These are phyloP conservation scores for Pseudotriccus pelzelni DNA, from an alignment of 2,797 vertebrate species.

Conservation along the genomic window DNA sequence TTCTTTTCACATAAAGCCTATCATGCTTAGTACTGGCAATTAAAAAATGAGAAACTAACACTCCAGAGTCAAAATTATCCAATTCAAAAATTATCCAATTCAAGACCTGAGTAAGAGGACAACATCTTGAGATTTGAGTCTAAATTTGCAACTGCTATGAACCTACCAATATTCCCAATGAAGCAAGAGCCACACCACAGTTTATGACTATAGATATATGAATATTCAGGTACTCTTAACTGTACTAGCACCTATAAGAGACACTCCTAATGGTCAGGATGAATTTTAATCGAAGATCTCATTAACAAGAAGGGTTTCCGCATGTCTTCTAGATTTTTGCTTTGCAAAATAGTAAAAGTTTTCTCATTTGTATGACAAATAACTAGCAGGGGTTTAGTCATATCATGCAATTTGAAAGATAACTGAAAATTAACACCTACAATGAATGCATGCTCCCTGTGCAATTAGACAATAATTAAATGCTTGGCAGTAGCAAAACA, in stretches of 20 bases:
- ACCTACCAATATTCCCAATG: not conserved
- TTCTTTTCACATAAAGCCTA: not conserved
- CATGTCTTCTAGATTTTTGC: not conserved
- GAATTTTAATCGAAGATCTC: not conserved
- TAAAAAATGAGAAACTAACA: not conserved
- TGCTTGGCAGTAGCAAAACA: not conserved
- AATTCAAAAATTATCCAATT: not conserved
- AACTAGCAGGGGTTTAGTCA: not conserved
- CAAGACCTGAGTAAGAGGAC: not conserved
- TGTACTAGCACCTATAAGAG: not conserved
- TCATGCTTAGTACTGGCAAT: not conserved
- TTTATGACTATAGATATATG: not conserved
- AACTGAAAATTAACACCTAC: not conserved
- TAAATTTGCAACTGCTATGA: not conserved
- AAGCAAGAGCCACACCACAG: not conserved
- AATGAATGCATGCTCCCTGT: conserved; percentile 5
- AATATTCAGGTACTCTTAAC: not conserved
- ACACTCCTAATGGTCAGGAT: not conserved
- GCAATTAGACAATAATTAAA: conserved; percentile 42
- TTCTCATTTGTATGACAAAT: not conserved
- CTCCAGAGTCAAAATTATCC: not conserved
- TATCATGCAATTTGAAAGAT: not conserved
- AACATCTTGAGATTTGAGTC: not conserved
- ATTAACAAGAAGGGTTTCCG: not conserved
- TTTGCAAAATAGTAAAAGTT: not conserved